Percentiles rank a stretch among this genome's conserved stretches.
Evolutionary conservation across 1,140 invertebrate genomes (phyloP).

Genomic region (Homarus americanus): DNA sequence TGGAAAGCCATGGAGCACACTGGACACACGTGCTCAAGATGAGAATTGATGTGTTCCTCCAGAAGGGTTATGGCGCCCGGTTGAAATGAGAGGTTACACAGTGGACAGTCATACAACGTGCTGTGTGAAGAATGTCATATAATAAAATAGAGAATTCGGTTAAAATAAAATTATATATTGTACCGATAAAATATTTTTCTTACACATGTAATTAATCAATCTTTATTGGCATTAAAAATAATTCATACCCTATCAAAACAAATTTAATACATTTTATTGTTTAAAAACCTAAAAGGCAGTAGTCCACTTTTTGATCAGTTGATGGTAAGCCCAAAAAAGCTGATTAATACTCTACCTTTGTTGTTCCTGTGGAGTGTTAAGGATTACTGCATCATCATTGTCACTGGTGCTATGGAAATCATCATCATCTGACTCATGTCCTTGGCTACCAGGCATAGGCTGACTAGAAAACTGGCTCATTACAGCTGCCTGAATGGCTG

Average conservation of each 20-base stretch:
- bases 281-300: not conserved
- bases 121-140: not conserved
- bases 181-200: not conserved
- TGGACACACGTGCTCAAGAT: slow-evolving; percentile 58
- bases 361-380: not conserved
- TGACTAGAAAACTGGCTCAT: slow-evolving; percentile 40
- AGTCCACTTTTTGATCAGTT: not conserved
- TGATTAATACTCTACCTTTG: not conserved
- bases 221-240: too few relatives aligned
- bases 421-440: slow-evolving; percentile 45
- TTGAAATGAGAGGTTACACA: slow-evolving; percentile 51
- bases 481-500: slow-evolving; percentile 53
- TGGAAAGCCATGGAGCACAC: slow-evolving; percentile 59
- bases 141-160: not conserved
- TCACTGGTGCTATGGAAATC: slow-evolving; percentile 64
- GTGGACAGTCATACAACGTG: slow-evolving; percentile 27
- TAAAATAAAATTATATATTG: not conserved
- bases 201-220: not conserved
- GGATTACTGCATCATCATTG: not conserved
- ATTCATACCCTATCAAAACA: too few relatives aligned
- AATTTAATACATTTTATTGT: not conserved
- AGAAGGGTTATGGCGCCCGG: slow-evolving; percentile 10
- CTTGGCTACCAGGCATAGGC: not conserved
- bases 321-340: not conserved
- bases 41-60: slow-evolving; percentile 56